Evolutionary conservation across 2,888 invertebrate genomes (phyloP).

Genomic region (Lycocerus yunnanus): DNA sequence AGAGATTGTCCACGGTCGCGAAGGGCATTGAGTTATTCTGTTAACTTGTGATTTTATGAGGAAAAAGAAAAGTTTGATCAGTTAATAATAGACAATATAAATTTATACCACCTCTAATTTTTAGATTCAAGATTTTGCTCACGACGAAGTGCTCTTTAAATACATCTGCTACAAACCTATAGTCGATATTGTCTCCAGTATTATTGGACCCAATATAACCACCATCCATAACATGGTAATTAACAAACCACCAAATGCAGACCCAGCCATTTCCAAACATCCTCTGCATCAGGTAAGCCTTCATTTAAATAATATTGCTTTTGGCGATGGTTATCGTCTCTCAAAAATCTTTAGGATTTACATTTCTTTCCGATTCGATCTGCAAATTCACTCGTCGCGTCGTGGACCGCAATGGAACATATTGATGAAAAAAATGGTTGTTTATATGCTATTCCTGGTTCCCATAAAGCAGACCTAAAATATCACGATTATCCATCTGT

Average conservation of each 20-base stretch:
- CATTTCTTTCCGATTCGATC: conserved; percentile 89
- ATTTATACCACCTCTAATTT: too few species aligned
- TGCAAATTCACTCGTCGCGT: conserved; percentile 75
- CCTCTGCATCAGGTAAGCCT: conserved; percentile 69
- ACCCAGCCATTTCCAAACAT: conserved; percentile 64
- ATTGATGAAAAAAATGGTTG: conserved; percentile 79
- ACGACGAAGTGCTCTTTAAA: conserved; percentile 72
- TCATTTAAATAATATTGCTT: too few species aligned
- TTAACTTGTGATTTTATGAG: too few species aligned
- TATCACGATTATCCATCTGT: conserved; percentile 74
- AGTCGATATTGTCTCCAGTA: conserved; percentile 70
- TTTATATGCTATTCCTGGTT: conserved; percentile 79
- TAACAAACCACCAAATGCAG: conserved; percentile 84
- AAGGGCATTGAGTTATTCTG: too few species aligned
- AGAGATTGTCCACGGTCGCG: too few species aligned
- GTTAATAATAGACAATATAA: too few species aligned
- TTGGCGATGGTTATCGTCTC: background rate
- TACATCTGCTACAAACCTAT: conserved; percentile 69
- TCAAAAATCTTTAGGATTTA: conserved; percentile 64
- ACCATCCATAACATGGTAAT: conserved; percentile 88
- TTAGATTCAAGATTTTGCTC: conserved; percentile 74
- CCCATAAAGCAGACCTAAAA: conserved; percentile 66
- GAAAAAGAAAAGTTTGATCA: too few species aligned
- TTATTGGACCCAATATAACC: conserved; percentile 75
- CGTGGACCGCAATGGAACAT: conserved; percentile 88